phyloP scores from a whole-genome alignment of 2,113 vertebrate species.

The Crypturellus undulatus region DNA sequence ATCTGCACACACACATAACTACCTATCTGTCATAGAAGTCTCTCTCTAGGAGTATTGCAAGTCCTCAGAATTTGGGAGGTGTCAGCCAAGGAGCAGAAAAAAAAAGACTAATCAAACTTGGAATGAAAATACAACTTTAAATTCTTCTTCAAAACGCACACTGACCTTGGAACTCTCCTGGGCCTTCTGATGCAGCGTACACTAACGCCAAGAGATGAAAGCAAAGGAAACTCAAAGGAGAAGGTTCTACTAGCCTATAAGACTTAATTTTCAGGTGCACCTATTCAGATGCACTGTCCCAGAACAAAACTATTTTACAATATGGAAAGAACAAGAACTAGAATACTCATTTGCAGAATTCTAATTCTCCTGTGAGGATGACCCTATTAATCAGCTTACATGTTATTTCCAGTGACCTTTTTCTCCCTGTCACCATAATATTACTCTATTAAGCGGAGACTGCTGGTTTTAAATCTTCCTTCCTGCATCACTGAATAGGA shows the following conservation, averaged over 20 bases:
- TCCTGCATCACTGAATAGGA: constrained; percentile 4
- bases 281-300: neutral
- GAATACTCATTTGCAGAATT: constrained; percentile 1
- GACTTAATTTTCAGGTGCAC: neutral
- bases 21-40: neutral
- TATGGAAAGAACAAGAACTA: neutral
- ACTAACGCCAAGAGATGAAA: neutral
- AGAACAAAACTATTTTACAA: neutral
- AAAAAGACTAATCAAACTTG: neutral
- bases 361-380: neutral
- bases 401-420: constrained; percentile 29
- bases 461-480: constrained; percentile 34
- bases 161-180: neutral
- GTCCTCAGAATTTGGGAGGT: neutral
- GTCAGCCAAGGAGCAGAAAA: neutral
- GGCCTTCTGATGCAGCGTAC: neutral
- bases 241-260: neutral
- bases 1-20: neutral
- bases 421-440: neutral
- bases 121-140: neutral
- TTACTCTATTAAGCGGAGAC: neutral
- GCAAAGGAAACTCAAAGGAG: neutral
- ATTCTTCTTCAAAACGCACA: neutral
- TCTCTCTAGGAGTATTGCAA: neutral
- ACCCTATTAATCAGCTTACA: constrained; percentile 49